Evolutionary conservation across 2,888 invertebrate genomes (phyloP), one percentile per base, ranked within the genome.

Genomic region (Sarcophaga variegata): DNA sequence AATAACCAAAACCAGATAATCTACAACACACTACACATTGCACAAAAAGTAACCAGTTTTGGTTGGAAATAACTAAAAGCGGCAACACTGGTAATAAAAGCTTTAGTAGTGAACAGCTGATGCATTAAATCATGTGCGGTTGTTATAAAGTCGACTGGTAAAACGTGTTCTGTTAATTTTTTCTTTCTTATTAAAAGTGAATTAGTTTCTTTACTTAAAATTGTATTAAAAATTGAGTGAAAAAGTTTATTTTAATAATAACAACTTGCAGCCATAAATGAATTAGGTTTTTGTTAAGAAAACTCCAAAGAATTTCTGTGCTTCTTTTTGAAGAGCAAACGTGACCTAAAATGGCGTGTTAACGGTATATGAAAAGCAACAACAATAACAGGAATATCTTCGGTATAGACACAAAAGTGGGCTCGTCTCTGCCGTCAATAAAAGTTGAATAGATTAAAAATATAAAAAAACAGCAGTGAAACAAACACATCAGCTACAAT

Each of bases 51-150:
- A 37, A 37, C 6, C 37, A 37, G 37, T 0, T 8, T 37, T 37
- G 37, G 37, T 37, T 37, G 2, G 37, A 37, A 37, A 37, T 8
- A 37, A 37, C 8, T 0, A 8, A 10, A 37, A 37, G 6, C 8
- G 8, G 37, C 37, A 37, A 37, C 37, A 8, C 37, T 37, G 37
- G 8, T 37, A 37, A 37, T 37, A 27, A n/a, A 60, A 67, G 25
- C 63, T 74, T 27, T 67, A 11, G 0, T 4, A n/a, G 27, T 60
- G 81, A 82, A 70, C 85, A 82, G 85, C 85, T 85, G 81, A 72
- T 77, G 22, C 54, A 22, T 72, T 66, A 54, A 74, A 67, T 74
- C 49, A 69, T 67, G 12, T 78, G 85, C n/a, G 45, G 72, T 72
- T 14, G 72, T 72, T 14, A 59, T 63, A 71, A 60, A 27, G 20